Percentiles rank a stretch among this genome's conserved stretches.
phyloP scores from a whole-genome alignment of 2,888 invertebrate genomes.

The Mechanitis mazaeus region DNA sequence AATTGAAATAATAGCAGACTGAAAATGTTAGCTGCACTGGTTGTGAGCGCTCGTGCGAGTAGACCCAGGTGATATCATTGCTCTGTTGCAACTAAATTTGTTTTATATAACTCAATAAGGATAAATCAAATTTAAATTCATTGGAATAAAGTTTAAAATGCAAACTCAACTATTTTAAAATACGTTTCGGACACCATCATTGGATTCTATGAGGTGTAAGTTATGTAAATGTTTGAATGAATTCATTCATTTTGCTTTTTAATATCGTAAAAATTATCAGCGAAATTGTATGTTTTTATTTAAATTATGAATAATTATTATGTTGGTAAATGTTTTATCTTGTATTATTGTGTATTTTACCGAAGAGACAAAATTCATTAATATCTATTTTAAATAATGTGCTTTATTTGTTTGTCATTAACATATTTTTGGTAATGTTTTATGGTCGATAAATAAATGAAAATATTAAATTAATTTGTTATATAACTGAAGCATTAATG shows the following conservation, averaged over 20 bases:
- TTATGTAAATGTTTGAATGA: slow-evolving; percentile 16
- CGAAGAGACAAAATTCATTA: too few species aligned
- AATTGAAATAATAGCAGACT: slow-evolving; percentile 10
- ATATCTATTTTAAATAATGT: too few species aligned
- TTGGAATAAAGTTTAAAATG: slow-evolving; percentile 1
- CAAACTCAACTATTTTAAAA: background rate
- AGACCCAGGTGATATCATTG: slow-evolving; percentile 11
- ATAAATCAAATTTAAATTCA: slow-evolving; percentile 1
- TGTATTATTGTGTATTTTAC: too few species aligned
- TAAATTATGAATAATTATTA: too few species aligned
- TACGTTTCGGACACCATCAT: slow-evolving; percentile 12
- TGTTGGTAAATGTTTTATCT: too few species aligned
- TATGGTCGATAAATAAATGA: too few species aligned
- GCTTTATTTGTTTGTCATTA: too few species aligned
- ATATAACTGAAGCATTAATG: background rate
- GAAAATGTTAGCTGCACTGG: slow-evolving; percentile 6
- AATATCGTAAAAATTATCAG: slow-evolving; percentile 6
- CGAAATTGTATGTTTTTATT: background rate
- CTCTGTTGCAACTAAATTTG: slow-evolving; percentile 11
- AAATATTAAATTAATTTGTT: too few species aligned
- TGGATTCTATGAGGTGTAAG: slow-evolving; percentile 15
- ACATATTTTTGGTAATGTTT: too few species aligned
- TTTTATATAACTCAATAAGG: slow-evolving; percentile 4
- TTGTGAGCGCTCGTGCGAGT: slow-evolving; percentile 5
- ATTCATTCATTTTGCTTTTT: slow-evolving; percentile 11